Evolutionary conservation across 2,888 invertebrate species (phyloP).

Genomic region (Rhodophaea formosa): DNA sequence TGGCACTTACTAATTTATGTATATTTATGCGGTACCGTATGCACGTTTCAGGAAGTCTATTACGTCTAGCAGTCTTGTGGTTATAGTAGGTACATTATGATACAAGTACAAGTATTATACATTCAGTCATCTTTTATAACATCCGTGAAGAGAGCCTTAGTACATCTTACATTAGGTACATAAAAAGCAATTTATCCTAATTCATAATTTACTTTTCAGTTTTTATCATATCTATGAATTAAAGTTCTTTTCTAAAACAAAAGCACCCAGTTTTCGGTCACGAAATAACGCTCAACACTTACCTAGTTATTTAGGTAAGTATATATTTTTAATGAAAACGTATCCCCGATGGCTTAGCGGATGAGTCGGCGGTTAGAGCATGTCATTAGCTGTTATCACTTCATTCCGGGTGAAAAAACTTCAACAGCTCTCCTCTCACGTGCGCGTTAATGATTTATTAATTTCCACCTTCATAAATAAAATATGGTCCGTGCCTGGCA

Average conservation of each 20-base stretch:
- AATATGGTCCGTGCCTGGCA: constrained; percentile 58
- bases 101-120: too few species aligned
- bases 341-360: constrained; percentile 48
- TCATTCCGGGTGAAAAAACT: constrained; percentile 80
- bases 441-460: constrained; percentile 78
- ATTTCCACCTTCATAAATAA: constrained; percentile 76
- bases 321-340: constrained; percentile 35
- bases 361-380: constrained; percentile 70
- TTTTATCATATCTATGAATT: too few species aligned
- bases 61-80: background rate
- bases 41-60: background rate
- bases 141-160: too few species aligned
- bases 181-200: too few species aligned
- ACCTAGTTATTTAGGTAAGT: background rate
- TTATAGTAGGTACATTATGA: too few species aligned
- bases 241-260: background rate
- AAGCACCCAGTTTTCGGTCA: background rate
- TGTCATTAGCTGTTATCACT: constrained; percentile 81
- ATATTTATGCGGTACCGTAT: constrained; percentile 4
- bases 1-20: constrained; percentile 10
- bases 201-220: too few species aligned
- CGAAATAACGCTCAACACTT: too few species aligned
- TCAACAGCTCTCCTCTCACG: constrained; percentile 76
- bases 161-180: too few species aligned
- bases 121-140: too few species aligned